phyloP scores from a whole-genome alignment of 2,888 invertebrate species.

The Drosophila cyrtoloma region DNA sequence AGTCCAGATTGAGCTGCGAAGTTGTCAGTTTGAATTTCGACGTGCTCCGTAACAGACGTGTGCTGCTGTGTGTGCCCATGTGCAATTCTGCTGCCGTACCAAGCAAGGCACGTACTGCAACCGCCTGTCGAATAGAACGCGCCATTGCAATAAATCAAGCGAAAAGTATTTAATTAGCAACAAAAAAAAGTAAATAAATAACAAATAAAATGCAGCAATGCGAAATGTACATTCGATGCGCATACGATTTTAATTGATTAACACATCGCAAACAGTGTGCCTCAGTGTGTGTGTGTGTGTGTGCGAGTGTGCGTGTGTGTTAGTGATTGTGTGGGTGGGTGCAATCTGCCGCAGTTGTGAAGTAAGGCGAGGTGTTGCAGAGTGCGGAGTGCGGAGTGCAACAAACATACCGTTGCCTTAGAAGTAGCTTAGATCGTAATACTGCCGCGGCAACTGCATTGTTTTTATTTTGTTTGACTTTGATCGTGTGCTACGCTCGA shows the following conservation, averaged over 20 bases:
- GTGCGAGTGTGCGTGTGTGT: slow-evolving; percentile 35
- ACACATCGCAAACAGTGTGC: slow-evolving; percentile 52
- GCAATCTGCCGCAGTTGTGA: slow-evolving; percentile 10
- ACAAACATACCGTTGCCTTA: slow-evolving; percentile 40
- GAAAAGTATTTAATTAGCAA: slow-evolving; percentile 48
- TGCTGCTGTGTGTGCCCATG: slow-evolving; percentile 19
- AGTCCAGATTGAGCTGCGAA: slow-evolving; percentile 25
- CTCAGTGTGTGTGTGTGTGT: slow-evolving; percentile 5
- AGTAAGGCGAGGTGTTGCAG: slow-evolving; percentile 12
- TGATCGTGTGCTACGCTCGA: slow-evolving; percentile 56
- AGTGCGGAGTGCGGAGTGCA: slow-evolving; percentile 24
- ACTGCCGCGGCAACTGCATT: slow-evolving; percentile 65
- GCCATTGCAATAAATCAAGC: slow-evolving; percentile 49
- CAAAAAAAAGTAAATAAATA: slow-evolving; percentile 29
- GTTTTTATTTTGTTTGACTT: slow-evolving; percentile 59
- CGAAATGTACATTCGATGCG: slow-evolving; percentile 58
- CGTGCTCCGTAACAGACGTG: slow-evolving; percentile 40
- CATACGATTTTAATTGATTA: slow-evolving; percentile 67
- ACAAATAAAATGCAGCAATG: slow-evolving; percentile 44
- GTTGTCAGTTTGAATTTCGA: slow-evolving; percentile 27
- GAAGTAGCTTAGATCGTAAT: slow-evolving; percentile 29
- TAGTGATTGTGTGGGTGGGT: slow-evolving; percentile 12
- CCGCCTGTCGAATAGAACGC: slow-evolving; percentile 17
- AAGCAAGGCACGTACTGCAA: slow-evolving; percentile 61
- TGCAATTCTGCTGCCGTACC: slow-evolving; percentile 34